These are phyloP conservation scores for Neosilurus hyrtlii DNA, from an alignment of 2,797 vertebrate species.

Conservation along the genomic window DNA sequence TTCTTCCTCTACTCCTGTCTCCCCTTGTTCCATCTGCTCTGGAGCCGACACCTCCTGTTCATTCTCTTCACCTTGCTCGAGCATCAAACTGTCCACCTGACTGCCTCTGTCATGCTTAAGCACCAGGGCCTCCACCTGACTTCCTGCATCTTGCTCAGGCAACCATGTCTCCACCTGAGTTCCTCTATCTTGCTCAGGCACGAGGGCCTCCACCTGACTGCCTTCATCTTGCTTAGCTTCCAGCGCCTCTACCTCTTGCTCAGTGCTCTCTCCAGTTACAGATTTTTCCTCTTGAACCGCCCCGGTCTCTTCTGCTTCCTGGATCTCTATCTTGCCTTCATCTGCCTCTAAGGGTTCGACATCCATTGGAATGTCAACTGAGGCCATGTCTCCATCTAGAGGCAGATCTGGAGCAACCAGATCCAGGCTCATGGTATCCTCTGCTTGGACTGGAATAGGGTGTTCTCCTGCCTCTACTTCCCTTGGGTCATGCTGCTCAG, in stretches of 20 bases:
- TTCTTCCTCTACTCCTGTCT: slow-evolving; percentile 52
- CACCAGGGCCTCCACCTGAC: slow-evolving; percentile 43
- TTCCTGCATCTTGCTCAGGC: not conserved
- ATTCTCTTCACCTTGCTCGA: not conserved
- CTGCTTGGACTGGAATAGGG: slow-evolving; percentile 59
- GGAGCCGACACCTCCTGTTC: slow-evolving; percentile 1
- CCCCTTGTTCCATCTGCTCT: slow-evolving; percentile 59
- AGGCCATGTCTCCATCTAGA: slow-evolving; percentile 63
- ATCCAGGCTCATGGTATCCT: slow-evolving; percentile 67
- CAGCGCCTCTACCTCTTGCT: not conserved
- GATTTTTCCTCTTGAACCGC: not conserved
- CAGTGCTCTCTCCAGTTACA: not conserved
- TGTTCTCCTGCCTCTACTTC: slow-evolving; percentile 15
- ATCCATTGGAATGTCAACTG: slow-evolving; percentile 62
- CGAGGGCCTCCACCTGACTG: slow-evolving; percentile 43
- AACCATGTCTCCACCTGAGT: no score
- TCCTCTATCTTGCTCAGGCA: not conserved
- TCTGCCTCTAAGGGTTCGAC: not conserved
- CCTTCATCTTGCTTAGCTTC: not conserved
- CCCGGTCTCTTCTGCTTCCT: slow-evolving; percentile 29
- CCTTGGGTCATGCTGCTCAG: slow-evolving; percentile 34
- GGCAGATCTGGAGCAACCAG: slow-evolving; percentile 66
- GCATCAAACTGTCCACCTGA: not conserved
- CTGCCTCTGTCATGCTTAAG: not conserved
- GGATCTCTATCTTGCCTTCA: not conserved